Evolutionary conservation across 2,113 vertebrate genomes (phyloP).

Genomic region (Embiotoca jacksoni): DNA sequence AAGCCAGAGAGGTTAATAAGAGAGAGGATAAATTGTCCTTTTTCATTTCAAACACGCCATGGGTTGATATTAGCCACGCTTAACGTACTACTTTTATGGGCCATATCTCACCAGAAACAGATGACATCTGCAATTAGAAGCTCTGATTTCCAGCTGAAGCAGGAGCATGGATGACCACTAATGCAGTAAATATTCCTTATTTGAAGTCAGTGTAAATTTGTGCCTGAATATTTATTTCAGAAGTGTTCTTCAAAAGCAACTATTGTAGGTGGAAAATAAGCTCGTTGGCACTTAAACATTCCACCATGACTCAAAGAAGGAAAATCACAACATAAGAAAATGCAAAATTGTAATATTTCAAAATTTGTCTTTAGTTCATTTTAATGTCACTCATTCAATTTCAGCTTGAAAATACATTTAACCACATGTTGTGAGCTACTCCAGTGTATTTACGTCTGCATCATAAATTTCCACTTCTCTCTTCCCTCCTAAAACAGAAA

Average conservation of each 20-base stretch:
- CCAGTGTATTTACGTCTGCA: background rate
- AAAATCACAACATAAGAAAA: background rate
- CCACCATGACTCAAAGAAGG: background rate
- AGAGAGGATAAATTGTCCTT: slow-evolving; percentile 68
- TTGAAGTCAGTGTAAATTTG: slow-evolving; percentile 17
- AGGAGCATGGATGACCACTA: slow-evolving; percentile 25
- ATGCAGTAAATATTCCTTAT: slow-evolving; percentile 45
- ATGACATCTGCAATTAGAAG: slow-evolving; percentile 75
- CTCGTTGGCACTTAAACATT: slow-evolving; percentile 1
- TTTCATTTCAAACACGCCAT: slow-evolving; percentile 75
- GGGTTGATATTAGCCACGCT: slow-evolving; percentile 69
- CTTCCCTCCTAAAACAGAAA: background rate
- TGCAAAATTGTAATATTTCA: background rate
- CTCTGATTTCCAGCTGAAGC: slow-evolving; percentile 64
- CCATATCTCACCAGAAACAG: slow-evolving; percentile 69
- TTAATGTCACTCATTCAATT: background rate
- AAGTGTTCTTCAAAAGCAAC: slow-evolving; percentile 10
- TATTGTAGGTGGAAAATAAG: background rate
- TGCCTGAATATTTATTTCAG: background rate
- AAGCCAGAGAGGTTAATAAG: slow-evolving; percentile 77
- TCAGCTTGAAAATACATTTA: background rate
- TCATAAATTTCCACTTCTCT: background rate
- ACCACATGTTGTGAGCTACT: background rate
- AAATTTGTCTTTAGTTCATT: background rate
- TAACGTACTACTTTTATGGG: slow-evolving; percentile 65